Evolutionary conservation across 2,113 vertebrate genomes (phyloP), one percentile per base, ranked within the genome.

Genomic region (Zosterops lateralis): DNA sequence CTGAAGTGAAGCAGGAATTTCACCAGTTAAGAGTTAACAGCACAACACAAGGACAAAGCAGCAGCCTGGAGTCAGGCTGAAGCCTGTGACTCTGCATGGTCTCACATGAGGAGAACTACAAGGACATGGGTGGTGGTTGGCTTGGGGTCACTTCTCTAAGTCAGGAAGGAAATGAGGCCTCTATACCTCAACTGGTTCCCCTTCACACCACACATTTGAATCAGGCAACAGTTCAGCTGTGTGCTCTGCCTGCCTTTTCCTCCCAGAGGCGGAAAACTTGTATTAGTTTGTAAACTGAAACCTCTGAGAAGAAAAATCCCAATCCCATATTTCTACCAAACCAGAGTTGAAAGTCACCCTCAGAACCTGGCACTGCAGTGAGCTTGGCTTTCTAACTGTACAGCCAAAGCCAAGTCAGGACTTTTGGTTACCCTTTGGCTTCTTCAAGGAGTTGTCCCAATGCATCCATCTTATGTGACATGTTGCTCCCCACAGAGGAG

Each of bases 401-500:
- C 51, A 75, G 36, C 73, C 47, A 73, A 73, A 89, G 70, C 29
- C 5, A 88, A 84, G 34, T 3, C 60, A 80, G 40, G 53, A 81
- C 40, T 92, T 89, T 71, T 85, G 96, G 56, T 97, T 97, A 98
- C 98, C 92, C 97, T 97, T 96, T 97, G 90, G 95, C 91, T 68
- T 98, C 98, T 67, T 98, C 97, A 24, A 98, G 96, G 79, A 98
- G 96, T 62, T 98, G 98, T 54, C 96, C 97, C 12, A 98, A 24
- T 21, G 96, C 81, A 76, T 98, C 98, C 79, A 97, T 95, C 67
- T 96, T 97, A 36, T 94, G 91, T 17, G 95, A 42, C 32, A 85
- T 25, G 57, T 36, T 97, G 53, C 81, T 92, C 21, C 97, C 96
- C 78, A 89, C 14, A 24, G 95, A 44, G 0, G 97, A 95, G 68